Base-by-base conservation (phyloP, 2,113 vertebrate genomes). In the Pterocles burchelli region DNA sequence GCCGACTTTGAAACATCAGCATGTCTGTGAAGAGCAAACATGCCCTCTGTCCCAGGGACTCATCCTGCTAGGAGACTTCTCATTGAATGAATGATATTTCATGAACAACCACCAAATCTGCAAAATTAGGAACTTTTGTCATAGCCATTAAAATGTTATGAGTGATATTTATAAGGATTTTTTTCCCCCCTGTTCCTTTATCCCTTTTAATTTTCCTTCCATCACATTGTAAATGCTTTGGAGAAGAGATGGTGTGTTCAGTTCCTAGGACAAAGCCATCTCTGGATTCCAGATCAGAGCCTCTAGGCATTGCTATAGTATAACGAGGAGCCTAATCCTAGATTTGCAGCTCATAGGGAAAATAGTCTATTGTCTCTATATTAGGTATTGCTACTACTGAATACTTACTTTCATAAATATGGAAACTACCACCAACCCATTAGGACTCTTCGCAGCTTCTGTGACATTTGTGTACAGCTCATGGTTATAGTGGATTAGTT, bases 401-500 rank as follows among this genome's bases (percentile, higher is more conserved):
- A 55, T 75, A 97, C 99, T 99, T 97, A 99, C 99, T 99, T 99
- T 99, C 98, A 99, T 99, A 98, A 99, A 99, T 99, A 99, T 99
- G 96, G 99, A 99, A 97, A 99, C 99, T 95, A 99, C 98, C 97
- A 99, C 99, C 97, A 99, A 97, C 95, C 99, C 99, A 48, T 99
- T 99, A 45, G 99, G 99, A 98, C 99, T 99, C 97, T 99, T 99
- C 63, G 99, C 99, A 97, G 99, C 99, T 97, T 99, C 99, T 95
- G 99, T 99, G 92, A 99, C 98, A 81, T 99, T 99, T 93, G 99
- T 99, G 86, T 99, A 99, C 88, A 99, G 98, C 97, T 99, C 99
- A 1, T 99, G 99, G 97, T 99, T 99, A 97, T 99, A 99, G 98
- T 99, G 99, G 97, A 99, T 99, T 96, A 99, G 98, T n/a, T 99